phyloP scores from a whole-genome alignment of 2,797 vertebrate species.

The Platyrinchus mystaceus region DNA sequence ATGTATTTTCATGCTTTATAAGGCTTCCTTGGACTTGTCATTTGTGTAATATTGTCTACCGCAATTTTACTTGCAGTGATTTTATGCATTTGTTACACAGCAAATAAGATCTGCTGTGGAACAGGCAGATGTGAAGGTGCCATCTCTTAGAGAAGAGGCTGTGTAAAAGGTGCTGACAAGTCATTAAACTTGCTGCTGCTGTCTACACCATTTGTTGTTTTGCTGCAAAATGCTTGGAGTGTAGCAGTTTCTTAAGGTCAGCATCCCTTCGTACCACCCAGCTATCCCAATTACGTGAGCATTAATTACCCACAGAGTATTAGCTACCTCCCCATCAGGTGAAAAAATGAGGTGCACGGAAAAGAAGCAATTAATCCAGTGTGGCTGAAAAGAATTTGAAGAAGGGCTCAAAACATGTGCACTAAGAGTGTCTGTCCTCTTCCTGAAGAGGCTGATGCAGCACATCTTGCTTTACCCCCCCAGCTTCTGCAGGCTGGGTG shows the following conservation, averaged over 20 bases:
- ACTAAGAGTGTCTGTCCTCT: background rate
- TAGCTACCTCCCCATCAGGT: background rate
- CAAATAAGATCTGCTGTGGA: background rate
- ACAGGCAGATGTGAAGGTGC: accelerated
- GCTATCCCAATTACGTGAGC: background rate
- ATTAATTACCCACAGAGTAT: background rate
- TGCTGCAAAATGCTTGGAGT: background rate
- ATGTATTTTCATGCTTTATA: constrained; percentile 49
- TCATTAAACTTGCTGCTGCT: background rate
- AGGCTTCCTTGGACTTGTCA: constrained; percentile 17
- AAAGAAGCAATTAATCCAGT: background rate
- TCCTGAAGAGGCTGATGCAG: background rate
- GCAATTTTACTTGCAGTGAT: background rate
- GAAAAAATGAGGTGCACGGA: background rate
- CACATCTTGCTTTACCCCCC: background rate
- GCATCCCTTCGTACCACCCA: background rate
- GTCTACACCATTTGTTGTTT: background rate
- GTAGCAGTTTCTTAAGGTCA: background rate
- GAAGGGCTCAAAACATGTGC: background rate
- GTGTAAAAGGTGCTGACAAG: background rate
- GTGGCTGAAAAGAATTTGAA: background rate
- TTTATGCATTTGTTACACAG: background rate
- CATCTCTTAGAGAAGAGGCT: background rate
- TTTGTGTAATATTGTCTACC: background rate
- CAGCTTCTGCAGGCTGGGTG: background rate